phyloP scores from a whole-genome alignment of 2,797 vertebrate species.

The Prunella strophiata region DNA sequence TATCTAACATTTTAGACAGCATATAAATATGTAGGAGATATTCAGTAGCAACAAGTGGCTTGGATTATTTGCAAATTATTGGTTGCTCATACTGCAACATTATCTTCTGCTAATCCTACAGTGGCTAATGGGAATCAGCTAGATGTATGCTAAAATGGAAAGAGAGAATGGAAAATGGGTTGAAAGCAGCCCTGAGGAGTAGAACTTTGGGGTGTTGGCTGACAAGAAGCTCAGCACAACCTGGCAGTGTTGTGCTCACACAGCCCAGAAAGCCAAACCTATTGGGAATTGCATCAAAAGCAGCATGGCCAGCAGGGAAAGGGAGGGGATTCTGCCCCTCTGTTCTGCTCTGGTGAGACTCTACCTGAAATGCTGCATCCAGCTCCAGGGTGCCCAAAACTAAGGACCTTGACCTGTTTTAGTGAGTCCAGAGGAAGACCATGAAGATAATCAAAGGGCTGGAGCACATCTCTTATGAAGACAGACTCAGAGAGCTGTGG shows the following conservation, averaged over 20 bases:
- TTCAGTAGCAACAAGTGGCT: background rate
- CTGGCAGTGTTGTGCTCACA: background rate
- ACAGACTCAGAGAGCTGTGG: background rate
- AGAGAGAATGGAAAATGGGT: background rate
- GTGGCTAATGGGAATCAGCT: background rate
- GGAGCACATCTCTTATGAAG: fast-evolving
- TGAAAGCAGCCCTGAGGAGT: background rate
- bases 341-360: background rate
- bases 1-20: background rate
- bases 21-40: slow-evolving; percentile 19
- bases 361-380: background rate
- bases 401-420: background rate
- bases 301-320: fast-evolving
- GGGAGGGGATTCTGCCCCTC: background rate
- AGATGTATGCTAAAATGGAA: background rate
- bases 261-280: background rate
- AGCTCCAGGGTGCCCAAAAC: background rate
- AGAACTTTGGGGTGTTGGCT: background rate
- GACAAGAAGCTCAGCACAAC: background rate
- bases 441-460: background rate
- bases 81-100: background rate
- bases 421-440: background rate
- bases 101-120: background rate
- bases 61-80: background rate
- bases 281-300: background rate